phyloP scores from a whole-genome alignment of 2,113 vertebrate genomes.

The Cebus imitator region DNA sequence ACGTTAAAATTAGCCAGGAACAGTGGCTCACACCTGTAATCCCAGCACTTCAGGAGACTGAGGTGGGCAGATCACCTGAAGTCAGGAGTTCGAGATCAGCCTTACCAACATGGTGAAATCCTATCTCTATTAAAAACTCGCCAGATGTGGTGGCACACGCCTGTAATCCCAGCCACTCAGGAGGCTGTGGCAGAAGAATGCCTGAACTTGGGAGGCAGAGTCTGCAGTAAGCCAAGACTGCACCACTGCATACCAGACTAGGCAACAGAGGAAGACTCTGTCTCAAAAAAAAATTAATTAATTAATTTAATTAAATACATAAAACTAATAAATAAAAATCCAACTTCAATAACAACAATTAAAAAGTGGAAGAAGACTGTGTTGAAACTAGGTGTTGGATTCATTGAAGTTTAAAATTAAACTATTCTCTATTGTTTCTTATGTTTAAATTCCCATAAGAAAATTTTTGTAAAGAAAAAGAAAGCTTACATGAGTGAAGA shows the following conservation, averaged over 20 bases:
- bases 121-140: too few relatives aligned
- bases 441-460: background rate
- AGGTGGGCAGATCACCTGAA: too few relatives aligned
- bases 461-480: background rate
- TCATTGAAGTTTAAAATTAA: background rate
- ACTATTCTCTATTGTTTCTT: background rate
- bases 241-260: background rate
- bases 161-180: background rate
- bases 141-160: background rate
- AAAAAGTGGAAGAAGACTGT: background rate
- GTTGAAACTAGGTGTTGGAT: background rate
- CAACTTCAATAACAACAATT: background rate
- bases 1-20: slow-evolving; percentile 83
- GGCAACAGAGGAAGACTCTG: too few relatives aligned
- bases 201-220: background rate
- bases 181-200: background rate
- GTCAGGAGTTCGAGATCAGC: too few relatives aligned
- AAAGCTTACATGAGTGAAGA: background rate
- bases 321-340: background rate
- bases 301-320: background rate
- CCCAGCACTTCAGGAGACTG: too few relatives aligned
- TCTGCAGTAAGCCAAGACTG: background rate
- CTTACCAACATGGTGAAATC: too few relatives aligned
- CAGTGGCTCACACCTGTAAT: too few relatives aligned
- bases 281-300: too few relatives aligned